Base-by-base conservation (phyloP, 2,113 vertebrate species). In the Octodon degus region DNA sequence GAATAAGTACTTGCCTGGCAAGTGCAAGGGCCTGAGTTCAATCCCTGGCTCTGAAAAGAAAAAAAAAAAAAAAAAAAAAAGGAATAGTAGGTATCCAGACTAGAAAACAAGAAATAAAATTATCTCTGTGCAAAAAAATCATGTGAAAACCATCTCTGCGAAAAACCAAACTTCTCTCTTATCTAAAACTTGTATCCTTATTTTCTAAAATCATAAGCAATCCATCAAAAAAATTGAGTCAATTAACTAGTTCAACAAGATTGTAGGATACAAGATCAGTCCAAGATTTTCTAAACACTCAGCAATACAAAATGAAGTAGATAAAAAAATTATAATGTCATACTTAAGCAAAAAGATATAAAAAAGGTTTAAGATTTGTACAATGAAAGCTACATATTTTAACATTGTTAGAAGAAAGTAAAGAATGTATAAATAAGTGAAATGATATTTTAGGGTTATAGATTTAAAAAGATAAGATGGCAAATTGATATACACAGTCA, bases 401-500 rank as follows among this genome's bases (percentile, higher is more conserved):
- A 74, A 70, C 50, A 16, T 58, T 34, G 20, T 82, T 86, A 37
- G 50, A 89, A 53, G 72, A 90, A 94, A 50, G 70, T 50, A 79
- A 94, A 90, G 76, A 80, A 53, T 30, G 76, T 72, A 12, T 83
- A 83, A 93, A 79, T 85, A 81, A 93, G 27, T 85, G 62, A 43
- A 80, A 65, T 58, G 67, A 76, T 7, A 62, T 77, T 5, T 27
- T 43, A 65, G 47, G 24, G 63, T 94, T 30, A 89, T 58, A 50
- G 40, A 79, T 68, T 83, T 55, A 58, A 84, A 89, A 80, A 72
- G 32, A 50, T 90, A 86, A 86, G 43, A 43, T 86, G 6, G 17
- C 16, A 90, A 6, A 25, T 81, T 81, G 25, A 90, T 55, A 11
- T n/a, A 43, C 1, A 14, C 50, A 70, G 40, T 70, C 13, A 70